Percentiles rank a stretch among this genome's conserved stretches.
phyloP scores from a whole-genome alignment of 2,888 invertebrate species.

The Rosalia funebris region DNA sequence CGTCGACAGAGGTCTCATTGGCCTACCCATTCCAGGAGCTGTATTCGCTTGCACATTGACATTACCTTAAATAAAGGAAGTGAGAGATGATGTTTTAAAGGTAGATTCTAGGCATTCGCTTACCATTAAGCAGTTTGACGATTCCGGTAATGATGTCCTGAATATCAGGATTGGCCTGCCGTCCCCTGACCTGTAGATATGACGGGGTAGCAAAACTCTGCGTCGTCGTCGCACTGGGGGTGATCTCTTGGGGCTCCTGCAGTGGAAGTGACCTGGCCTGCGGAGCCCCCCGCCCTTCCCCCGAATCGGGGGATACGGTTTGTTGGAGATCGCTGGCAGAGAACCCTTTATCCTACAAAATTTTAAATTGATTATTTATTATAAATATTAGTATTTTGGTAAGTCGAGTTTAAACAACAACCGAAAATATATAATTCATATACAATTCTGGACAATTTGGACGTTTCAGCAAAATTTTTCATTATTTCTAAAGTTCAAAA shows the following conservation, averaged over 20 bases:
- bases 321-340: constrained; percentile 48
- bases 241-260: constrained; percentile 72
- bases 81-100: neutral
- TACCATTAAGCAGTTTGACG: constrained; percentile 85
- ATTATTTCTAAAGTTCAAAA: too few relatives aligned
- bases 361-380: too few relatives aligned
- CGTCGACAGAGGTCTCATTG: constrained; percentile 75
- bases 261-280: constrained; percentile 74
- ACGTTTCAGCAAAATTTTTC: too few relatives aligned
- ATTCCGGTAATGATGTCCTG: constrained; percentile 92
- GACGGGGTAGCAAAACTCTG: constrained; percentile 66
- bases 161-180: constrained; percentile 80
- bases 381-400: too few relatives aligned
- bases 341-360: constrained; percentile 63
- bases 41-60: constrained; percentile 86
- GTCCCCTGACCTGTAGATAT: constrained; percentile 60
- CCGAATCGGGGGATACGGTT: constrained; percentile 66
- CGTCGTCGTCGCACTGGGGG: constrained; percentile 64
- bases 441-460: too few relatives aligned
- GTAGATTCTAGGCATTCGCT: constrained; percentile 1
- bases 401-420: too few relatives aligned
- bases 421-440: too few relatives aligned
- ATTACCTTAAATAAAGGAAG: constrained; percentile 63
- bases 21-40: constrained; percentile 69
- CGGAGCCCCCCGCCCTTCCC: constrained; percentile 82